These are phyloP conservation scores for Pristionchus exspectatus DNA, from an alignment of 2,888 invertebrate species.

Conservation along the genomic window DNA sequence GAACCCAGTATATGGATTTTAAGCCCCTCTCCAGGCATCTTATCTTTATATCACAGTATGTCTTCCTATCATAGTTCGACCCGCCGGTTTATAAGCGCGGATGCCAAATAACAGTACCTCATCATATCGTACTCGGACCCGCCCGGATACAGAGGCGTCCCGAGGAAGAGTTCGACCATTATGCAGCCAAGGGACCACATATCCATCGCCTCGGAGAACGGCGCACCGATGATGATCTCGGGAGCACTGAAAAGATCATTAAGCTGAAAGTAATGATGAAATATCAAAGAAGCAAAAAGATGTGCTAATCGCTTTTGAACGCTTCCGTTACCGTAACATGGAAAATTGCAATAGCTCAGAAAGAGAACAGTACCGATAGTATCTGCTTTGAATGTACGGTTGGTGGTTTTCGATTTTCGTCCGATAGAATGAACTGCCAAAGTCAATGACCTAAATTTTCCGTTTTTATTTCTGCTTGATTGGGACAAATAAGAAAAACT, in stretches of 20 bases:
- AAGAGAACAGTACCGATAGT: constrained; percentile 86
- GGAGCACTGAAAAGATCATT: no score
- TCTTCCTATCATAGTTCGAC: not conserved
- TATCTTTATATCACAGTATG: not conserved
- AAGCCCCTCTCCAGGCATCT: not conserved
- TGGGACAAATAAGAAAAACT: not conserved
- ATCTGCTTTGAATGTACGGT: constrained; percentile 98
- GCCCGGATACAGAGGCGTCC: constrained; percentile 99
- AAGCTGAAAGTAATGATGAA: no score
- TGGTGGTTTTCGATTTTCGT: constrained; percentile 98
- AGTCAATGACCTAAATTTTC: constrained; percentile 89
- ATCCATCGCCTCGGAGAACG: constrained; percentile 99
- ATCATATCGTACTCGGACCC: constrained; percentile 96
- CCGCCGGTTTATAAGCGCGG: not conserved
- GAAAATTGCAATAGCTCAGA: no score
- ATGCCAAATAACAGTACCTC: constrained; percentile 58
- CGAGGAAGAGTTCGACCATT: constrained; percentile 97
- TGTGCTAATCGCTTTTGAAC: no score
- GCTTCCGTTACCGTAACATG: no score
- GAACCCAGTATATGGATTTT: no score
- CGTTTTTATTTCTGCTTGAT: no score
- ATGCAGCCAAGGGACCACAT: constrained; percentile 99
- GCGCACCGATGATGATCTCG: constrained; percentile 95
- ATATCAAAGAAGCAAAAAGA: not conserved
- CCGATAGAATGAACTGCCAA: constrained; percentile 98